Evolutionary conservation across 2,888 invertebrate species (phyloP), one percentile per base, ranked within the genome.

Genomic region (Tetranychus truncatus): DNA sequence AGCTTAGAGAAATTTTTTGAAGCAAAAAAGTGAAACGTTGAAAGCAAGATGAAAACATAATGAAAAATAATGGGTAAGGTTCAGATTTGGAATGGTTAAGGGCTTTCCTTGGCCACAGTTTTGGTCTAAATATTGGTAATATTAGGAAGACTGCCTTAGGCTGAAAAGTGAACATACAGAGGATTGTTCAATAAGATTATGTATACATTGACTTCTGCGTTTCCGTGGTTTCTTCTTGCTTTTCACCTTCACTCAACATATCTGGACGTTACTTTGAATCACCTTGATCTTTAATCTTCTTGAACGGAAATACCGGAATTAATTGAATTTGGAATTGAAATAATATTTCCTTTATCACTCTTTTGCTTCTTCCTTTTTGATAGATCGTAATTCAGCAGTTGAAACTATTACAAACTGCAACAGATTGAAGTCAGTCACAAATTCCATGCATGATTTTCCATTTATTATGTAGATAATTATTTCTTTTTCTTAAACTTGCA

Each of bases 391-490:
- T 34, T 34, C 34, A 34, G 34, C 34, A 34, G 55, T 9, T 55
- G 9, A 55, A 55, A 55, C 55, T 15, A 15, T 15, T 15, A 55
- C 15, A 55, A 55, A 34, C 34, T 34, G 34, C 55, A 55, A 55
- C 55, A 55, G 55, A 55, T 55, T 55, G 55, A 55, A 15, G 15
- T 55, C 55, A 55, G 9, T 55, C 55, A 55, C 55, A 55, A 55
- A 55, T 55, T 55, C 55, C 55, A 55, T 55, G 55, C 55, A 55
- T 55, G 55, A 55, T 55, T 55, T 55, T 55, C 55, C 55, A 55
- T 55, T 55, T 55, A 55, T 55, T 55, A 55, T 55, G 9, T 9
- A 55, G 55, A 55, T 55, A 55, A 55, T 55, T 7, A 55, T 15
- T 15, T 55, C 55, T 15, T 55, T 3, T 55, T 15, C 55, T 55